Evolutionary conservation across 2,113 vertebrate genomes (phyloP).

Genomic region (Urocolius indicus): DNA sequence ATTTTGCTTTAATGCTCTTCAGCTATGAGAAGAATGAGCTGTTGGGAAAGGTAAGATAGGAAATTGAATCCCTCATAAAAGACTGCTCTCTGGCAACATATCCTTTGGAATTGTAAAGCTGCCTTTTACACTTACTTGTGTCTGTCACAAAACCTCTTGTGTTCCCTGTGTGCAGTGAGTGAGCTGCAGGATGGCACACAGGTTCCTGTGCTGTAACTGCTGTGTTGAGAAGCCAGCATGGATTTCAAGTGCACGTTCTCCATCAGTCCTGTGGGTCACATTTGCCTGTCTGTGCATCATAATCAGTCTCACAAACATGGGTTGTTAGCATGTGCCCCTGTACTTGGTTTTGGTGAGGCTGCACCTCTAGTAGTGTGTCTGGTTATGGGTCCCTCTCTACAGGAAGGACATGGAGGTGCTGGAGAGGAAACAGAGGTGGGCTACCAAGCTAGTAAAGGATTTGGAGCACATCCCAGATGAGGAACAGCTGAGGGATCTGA

Average conservation of each 20-base stretch:
- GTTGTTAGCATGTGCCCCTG: background rate
- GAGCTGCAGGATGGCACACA: background rate
- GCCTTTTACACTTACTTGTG: background rate
- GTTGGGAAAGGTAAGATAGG: constrained; percentile 84
- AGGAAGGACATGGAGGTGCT: no score
- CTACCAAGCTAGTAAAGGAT: no score
- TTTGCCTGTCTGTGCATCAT: background rate
- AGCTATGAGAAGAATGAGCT: constrained; percentile 87
- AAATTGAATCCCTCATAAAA: background rate
- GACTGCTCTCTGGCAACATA: background rate
- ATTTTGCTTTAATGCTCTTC: constrained; percentile 84
- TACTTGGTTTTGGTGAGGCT: no score
- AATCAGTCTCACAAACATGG: background rate
- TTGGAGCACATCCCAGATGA: no score
- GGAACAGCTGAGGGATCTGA: no score
- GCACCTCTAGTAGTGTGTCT: no score
- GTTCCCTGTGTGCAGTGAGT: fast-evolving
- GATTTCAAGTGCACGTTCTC: background rate
- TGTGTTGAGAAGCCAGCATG: background rate
- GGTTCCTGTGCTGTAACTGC: background rate
- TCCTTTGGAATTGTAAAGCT: background rate
- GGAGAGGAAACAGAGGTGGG: no score
- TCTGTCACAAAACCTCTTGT: background rate
- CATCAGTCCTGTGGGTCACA: background rate
- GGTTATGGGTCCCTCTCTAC: no score